Evolutionary conservation across 1,140 invertebrate genomes (phyloP), one percentile per base, ranked within the genome.

Genomic region (Hyles euphorbiae): DNA sequence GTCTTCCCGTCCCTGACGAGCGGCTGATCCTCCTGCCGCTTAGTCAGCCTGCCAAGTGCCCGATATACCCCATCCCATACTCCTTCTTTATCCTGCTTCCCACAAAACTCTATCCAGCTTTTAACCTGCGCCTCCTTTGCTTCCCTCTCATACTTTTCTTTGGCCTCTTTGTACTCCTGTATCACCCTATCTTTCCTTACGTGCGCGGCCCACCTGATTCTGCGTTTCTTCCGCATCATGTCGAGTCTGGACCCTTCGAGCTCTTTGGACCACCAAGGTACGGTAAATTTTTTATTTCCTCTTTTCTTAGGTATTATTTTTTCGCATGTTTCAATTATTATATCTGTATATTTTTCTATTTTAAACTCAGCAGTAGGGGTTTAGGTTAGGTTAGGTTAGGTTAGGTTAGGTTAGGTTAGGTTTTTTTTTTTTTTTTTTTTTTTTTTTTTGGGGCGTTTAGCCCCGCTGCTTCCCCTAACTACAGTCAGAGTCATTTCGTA

Each of bases 41-140:
- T 33, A 5, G 32, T n/a, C 3, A 33, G 22, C 34, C 10, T 7
- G 3, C 33, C 34, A 3, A 52, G 34, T 7, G 34, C 51, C 51
- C 51, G 22, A 52, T 52, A 52, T 34, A 52, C 9, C 7, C 51
- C 33, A 3, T 52, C 51, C 51, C 51, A 52, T 4, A 52, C 3
- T 9, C 9, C 34, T 11, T 52, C 51, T 9, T 36, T 52, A 34
- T 34, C 33, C 33, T 52, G 51, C 9, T 34, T 52, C 3, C 9
- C 34, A 34, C 51, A 52, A 11, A 52, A 52, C n/a, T 52, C 51
- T 33, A 8, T 36, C 51, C 51, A 52, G 34, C 51, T 52, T 9
- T 52, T 34, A 5, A 10, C 34, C 4, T 34, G 5, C 4, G 33
- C 33, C 5, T 34, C 9, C n/a, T 52, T 9, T 0, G 9, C 32